Conservation (phyloP, 2,797 vertebrate species). For the Epinephelus coioides region DNA sequence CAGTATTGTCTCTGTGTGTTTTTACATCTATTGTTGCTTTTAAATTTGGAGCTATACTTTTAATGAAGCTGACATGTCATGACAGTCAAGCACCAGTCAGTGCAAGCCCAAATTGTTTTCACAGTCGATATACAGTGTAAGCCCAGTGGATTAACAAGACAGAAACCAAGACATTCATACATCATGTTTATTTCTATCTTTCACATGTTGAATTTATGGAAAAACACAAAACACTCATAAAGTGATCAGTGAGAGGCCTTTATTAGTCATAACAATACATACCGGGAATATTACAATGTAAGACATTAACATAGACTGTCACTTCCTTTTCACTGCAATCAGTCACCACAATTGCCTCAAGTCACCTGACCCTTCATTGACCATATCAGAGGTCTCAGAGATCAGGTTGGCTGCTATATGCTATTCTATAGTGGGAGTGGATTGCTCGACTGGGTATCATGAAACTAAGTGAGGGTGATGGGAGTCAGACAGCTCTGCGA, state of each 20-base stretch:
- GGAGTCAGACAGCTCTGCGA: slow-evolving; percentile 41
- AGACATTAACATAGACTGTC: slow-evolving; percentile 47
- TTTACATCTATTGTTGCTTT: too few species aligned
- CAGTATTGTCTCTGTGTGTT: too few species aligned
- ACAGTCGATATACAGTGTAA: too few species aligned
- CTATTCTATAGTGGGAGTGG: slow-evolving; percentile 29
- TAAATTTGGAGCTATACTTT: too few species aligned
- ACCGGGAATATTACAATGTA: slow-evolving; percentile 71
- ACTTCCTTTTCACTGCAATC: slow-evolving; percentile 56
- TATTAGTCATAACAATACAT: slow-evolving; percentile 83
- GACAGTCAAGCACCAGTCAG: too few species aligned
- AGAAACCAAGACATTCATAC: too few species aligned
- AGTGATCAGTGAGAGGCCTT: slow-evolving; percentile 68
- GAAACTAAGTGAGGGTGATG: slow-evolving; percentile 37
- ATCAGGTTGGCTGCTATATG: slow-evolving; percentile 46
- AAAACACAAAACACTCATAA: neutral
- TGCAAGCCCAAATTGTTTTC: too few species aligned
- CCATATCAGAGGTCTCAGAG: slow-evolving; percentile 79
- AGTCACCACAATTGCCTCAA: slow-evolving; percentile 51
- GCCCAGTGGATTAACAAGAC: too few species aligned
- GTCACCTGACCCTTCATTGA: slow-evolving; percentile 82
- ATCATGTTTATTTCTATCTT: neutral
- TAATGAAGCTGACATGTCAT: too few species aligned
- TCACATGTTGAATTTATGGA: neutral
- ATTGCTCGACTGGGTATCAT: neutral